Conservation (phyloP, 2,113 vertebrate genomes). For the Gasterosteus nipponicus region DNA sequence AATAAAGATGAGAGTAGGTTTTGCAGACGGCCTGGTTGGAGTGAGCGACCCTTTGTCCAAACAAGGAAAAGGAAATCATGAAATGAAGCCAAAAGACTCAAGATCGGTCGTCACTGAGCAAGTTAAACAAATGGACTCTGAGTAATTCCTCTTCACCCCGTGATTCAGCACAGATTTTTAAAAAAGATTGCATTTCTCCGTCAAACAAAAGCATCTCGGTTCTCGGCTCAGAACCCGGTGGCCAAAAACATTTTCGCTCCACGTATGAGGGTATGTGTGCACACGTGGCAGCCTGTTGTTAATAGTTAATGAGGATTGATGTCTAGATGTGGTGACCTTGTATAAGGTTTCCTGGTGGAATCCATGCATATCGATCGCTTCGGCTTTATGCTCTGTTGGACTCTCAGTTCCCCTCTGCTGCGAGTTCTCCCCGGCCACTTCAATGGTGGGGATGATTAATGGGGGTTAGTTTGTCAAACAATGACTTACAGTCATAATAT, state of each 20-base stretch:
- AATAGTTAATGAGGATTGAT: constrained; percentile 84
- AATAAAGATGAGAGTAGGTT: constrained; percentile 54
- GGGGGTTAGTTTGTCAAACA: constrained; percentile 20
- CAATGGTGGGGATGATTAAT: constrained; percentile 52
- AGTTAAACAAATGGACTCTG: constrained; percentile 8
- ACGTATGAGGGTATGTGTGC: constrained; percentile 33
- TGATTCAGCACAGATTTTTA: background rate
- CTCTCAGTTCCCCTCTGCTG: constrained; percentile 58
- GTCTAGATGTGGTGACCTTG: constrained; percentile 78
- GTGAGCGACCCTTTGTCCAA: constrained; percentile 34
- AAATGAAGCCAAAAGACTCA: constrained; percentile 19
- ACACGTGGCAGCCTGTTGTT: constrained; percentile 67
- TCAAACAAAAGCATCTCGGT: constrained; percentile 37
- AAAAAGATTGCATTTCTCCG: constrained; percentile 1
- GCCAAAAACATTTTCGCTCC: constrained; percentile 27
- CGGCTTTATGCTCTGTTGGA: constrained; percentile 71
- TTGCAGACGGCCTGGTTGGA: constrained; percentile 29
- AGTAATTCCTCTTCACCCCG: constrained; percentile 7
- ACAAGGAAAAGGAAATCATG: constrained; percentile 13
- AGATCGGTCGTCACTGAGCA: constrained; percentile 14
- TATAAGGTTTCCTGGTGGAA: constrained; percentile 78
- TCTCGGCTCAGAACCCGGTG: constrained; percentile 38
- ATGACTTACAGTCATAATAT: background rate
- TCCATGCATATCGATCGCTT: constrained; percentile 77
- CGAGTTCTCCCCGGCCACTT: constrained; percentile 27